Evolutionary conservation across 2,797 vertebrate species (phyloP), one percentile per base, ranked within the genome.

Genomic region (Delichon dasypus): DNA sequence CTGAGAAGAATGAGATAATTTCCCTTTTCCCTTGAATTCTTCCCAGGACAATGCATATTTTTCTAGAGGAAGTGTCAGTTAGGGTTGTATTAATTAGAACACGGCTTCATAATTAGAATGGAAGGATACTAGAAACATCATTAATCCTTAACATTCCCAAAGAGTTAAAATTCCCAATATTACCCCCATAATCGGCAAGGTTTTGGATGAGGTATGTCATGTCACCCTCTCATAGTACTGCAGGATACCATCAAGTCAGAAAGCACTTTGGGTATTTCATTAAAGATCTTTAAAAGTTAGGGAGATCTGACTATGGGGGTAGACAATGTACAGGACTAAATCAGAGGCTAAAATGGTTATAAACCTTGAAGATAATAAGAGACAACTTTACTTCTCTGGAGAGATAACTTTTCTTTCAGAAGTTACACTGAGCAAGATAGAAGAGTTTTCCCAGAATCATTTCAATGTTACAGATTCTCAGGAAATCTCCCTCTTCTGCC

Each of bases 11-110:
- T 89, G 88, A 72, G 44, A 67, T 76, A 68, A 89, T 75, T 58
- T 97, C 87, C 34, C 27, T 72, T 89, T 85, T 62, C 71, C n/a
- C 23, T 75, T 66, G 50, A 77, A 71, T 79, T 87, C 68, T 92
- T 67, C 45, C 83, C 23, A 65, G 36, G n/a, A 73, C 73, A 91
- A 95, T 86, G 44, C 47, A 29, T 58, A 74, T 29, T 78, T 80
- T 88, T 92, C 42, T 82, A 55, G 40, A 38, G 74, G 72, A 74
- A 85, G 54, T 77, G 60, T 85, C 58, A 84, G 26, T 8, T 89
- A 83, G 9, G 66, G 36, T 23, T 94, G 16, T n/a, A 68, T 44
- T 85, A 91, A 89, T 89, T 88, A 75, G 26, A 81, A 51, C 23
- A 36, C 4, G 10, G 8, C 21, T 92, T 85, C 44, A 81, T 75